A percentile compares a stretch with the other conserved stretches of the same genome.
Evolutionary conservation across 2,113 vertebrate genomes (phyloP).

Genomic region (Oreochromis tanganicae): DNA sequence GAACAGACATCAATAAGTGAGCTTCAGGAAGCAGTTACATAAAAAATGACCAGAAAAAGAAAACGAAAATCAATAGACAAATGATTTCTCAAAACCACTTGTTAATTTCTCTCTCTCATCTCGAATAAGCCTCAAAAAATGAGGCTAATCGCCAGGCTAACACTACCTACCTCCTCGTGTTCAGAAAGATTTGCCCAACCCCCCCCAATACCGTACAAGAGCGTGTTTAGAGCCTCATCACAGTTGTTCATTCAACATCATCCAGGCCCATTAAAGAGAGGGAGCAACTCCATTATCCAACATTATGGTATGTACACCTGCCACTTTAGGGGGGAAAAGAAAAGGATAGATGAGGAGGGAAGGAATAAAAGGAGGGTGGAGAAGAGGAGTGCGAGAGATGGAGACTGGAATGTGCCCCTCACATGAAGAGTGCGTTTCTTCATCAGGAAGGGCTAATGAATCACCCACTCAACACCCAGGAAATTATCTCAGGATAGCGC

Average conservation of each 20-base stretch:
- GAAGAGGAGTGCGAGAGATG: background rate
- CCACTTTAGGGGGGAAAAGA: background rate
- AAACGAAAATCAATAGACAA: conserved; percentile 22
- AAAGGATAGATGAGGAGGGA: background rate
- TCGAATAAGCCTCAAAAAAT: background rate
- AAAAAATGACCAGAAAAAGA: background rate
- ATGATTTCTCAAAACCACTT: conserved; percentile 37
- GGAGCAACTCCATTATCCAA: conserved; percentile 21
- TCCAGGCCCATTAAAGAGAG: conserved; percentile 29
- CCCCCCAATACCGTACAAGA: background rate
- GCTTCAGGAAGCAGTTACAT: conserved; percentile 20
- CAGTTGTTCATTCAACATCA: conserved; percentile 19
- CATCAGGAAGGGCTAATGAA: conserved; percentile 66
- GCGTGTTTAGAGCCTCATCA: conserved; percentile 20
- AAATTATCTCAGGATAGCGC: conserved; percentile 69
- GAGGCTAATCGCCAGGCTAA: conserved; percentile 18
- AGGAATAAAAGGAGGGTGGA: background rate
- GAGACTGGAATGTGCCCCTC: background rate
- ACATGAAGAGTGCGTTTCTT: conserved; percentile 39
- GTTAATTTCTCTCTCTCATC: conserved; percentile 8
- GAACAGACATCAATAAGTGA: conserved; percentile 39
- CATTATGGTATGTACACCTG: conserved; percentile 34
- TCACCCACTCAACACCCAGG: conserved; percentile 67
- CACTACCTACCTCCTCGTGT: background rate
- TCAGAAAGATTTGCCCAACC: background rate